phyloP scores from a whole-genome alignment of 1,140 invertebrate genomes.

The Papilio machaon region DNA sequence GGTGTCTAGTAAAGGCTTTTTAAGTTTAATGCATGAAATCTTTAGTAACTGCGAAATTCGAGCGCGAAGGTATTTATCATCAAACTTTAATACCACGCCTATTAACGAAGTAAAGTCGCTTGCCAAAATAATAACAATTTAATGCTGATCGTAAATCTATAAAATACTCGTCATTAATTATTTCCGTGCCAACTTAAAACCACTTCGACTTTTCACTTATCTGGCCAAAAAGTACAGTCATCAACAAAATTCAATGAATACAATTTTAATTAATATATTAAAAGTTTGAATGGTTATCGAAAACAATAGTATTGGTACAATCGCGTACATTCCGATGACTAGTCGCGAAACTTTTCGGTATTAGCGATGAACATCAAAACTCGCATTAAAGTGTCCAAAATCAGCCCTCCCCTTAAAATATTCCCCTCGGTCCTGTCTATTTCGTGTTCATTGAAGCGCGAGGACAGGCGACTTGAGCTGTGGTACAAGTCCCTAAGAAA shows the following conservation, averaged over 20 bases:
- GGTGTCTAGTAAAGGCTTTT: too few species aligned
- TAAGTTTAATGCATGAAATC: too few species aligned
- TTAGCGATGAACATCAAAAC: constrained; percentile 81
- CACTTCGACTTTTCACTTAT: constrained; percentile 32
- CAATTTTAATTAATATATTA: constrained; percentile 28
- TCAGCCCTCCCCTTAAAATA: constrained; percentile 61
- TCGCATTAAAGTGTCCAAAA: constrained; percentile 80
- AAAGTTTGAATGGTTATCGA: constrained; percentile 8
- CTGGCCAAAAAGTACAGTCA: constrained; percentile 34
- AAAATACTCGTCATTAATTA: constrained; percentile 15
- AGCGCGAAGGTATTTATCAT: not conserved
- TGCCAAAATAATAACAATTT: constrained; percentile 31
- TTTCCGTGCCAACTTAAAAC: constrained; percentile 23
- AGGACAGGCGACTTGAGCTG: constrained; percentile 41
- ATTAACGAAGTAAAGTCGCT: not conserved
- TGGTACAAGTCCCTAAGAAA: constrained; percentile 41
- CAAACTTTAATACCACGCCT: not conserved
- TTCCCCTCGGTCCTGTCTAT: constrained; percentile 58
- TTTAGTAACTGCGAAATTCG: not conserved
- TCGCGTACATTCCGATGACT: constrained; percentile 63
- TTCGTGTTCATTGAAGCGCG: constrained; percentile 59
- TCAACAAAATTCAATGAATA: constrained; percentile 33
- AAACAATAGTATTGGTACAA: constrained; percentile 32
- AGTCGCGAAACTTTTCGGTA: constrained; percentile 68
- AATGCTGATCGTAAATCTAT: constrained; percentile 29